Evolutionary conservation across 2,113 vertebrate species (phyloP).

Genomic region (Cryptomyrus ogoouensis): DNA sequence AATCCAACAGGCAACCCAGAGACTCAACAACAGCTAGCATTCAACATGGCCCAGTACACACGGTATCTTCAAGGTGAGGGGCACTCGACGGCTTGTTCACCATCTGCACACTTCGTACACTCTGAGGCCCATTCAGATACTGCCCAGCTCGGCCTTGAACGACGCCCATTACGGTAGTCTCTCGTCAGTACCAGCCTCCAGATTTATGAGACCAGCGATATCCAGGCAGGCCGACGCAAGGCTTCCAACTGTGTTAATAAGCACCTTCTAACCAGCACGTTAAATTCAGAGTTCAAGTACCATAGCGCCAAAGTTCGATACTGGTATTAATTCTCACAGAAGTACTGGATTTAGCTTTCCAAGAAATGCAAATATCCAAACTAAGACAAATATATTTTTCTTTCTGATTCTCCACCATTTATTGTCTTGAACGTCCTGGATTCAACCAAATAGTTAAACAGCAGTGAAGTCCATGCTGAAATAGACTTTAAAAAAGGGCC

Average conservation of each 20-base stretch:
- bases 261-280: background rate
- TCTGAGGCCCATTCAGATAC: background rate
- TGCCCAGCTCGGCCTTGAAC: background rate
- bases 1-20: background rate
- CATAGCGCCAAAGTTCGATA: background rate
- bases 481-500: background rate
- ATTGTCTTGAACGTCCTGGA: background rate
- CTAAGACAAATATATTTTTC: background rate
- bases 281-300: background rate
- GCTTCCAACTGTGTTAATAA: background rate
- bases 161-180: background rate
- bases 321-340: background rate
- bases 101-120: background rate
- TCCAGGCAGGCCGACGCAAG: background rate
- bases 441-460: background rate
- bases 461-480: background rate
- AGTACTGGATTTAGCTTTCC: background rate
- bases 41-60: background rate
- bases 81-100: background rate
- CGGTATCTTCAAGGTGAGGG: background rate
- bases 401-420: background rate
- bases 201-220: background rate
- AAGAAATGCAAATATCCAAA: background rate
- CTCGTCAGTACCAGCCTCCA: background rate
- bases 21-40: background rate